Conservation (phyloP, 2,888 invertebrate species). For the Euplagia quadripunctaria region DNA sequence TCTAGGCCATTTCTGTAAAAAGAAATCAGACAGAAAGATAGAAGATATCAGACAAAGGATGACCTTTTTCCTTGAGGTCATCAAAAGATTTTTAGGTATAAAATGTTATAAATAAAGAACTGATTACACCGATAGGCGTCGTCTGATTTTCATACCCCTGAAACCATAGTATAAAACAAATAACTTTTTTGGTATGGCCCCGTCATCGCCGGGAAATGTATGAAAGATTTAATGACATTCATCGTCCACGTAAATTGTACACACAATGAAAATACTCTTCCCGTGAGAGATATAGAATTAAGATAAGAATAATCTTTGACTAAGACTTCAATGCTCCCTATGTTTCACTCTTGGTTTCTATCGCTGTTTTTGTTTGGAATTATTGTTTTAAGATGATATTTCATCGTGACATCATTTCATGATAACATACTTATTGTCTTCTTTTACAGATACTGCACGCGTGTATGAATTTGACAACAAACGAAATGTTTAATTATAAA, state of each 20-base stretch:
- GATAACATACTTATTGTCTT: not conserved
- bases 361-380: not conserved
- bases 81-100: too few relatives aligned
- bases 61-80: not conserved
- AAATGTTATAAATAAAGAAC: too few relatives aligned
- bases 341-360: not conserved
- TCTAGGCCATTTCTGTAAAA: not conserved
- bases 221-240: not conserved
- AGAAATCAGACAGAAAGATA: too few relatives aligned
- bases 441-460: slow-evolving; percentile 93
- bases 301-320: not conserved
- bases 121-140: too few relatives aligned
- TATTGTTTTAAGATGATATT: not conserved
- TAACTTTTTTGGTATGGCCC: not conserved
- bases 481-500: slow-evolving; percentile 98
- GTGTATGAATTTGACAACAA: slow-evolving; percentile 97
- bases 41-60: too few relatives aligned
- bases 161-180: too few relatives aligned
- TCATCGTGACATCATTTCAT: not conserved
- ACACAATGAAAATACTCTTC: not conserved
- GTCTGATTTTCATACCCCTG: too few relatives aligned
- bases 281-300: not conserved
- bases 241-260: not conserved
- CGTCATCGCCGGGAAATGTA: too few relatives aligned
- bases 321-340: not conserved